phyloP scores from a whole-genome alignment of 2,888 invertebrate species.

The Mesopsocus fuscifrons region DNA sequence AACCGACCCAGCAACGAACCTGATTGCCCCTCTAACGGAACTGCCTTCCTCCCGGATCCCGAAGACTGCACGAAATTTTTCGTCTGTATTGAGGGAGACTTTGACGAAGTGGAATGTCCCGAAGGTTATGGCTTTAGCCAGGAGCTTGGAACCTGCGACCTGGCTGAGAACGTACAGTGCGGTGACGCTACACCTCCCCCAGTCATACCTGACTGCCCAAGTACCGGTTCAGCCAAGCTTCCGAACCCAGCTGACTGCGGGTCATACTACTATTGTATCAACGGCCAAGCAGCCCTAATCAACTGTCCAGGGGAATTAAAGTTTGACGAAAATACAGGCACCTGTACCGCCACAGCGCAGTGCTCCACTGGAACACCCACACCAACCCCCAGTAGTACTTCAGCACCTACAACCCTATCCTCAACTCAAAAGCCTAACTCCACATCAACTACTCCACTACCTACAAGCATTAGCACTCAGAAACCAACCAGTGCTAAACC shows the following conservation, averaged over 20 bases:
- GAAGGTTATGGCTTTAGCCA: neutral
- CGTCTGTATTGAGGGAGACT: neutral
- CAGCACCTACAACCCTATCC: neutral
- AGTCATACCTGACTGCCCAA: neutral
- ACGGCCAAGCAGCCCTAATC: constrained; percentile 3
- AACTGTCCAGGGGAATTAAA: constrained; percentile 9
- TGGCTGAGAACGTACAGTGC: neutral
- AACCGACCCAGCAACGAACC: neutral
- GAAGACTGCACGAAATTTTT: neutral
- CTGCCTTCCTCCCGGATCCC: neutral
- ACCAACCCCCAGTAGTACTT: neutral
- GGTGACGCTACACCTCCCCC: neutral
- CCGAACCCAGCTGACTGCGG: constrained; percentile 11
- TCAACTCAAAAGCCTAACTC: neutral
- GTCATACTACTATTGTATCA: constrained; percentile 9
- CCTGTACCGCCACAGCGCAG: constrained; percentile 3
- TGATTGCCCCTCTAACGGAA: constrained; percentile 1
- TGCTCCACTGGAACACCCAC: neutral
- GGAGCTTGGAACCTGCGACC: neutral
- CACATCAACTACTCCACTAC: neutral
- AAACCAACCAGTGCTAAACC: neutral
- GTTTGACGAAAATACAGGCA: neutral
- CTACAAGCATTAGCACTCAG: neutral
- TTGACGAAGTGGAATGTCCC: neutral
- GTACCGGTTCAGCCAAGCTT: neutral